Evolutionary conservation across 53 echinoderm and acorn worm species (phyloP).

Genomic region (Paracentrotus lividus): DNA sequence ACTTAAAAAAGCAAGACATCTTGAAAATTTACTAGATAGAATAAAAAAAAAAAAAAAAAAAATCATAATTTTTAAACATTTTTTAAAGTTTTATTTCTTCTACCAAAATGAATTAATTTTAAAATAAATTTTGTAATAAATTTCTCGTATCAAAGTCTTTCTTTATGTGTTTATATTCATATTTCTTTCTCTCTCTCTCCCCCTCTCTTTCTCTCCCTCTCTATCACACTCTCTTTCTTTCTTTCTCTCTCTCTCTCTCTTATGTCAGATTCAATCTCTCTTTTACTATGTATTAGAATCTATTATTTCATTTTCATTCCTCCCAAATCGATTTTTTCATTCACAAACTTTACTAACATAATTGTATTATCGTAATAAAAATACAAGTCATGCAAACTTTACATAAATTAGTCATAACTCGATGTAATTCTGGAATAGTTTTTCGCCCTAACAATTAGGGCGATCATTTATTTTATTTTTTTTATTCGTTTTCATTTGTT

Average conservation of each 20-base stretch:
- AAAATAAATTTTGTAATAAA: too few species aligned
- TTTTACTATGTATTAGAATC: neutral
- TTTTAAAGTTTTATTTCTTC: neutral
- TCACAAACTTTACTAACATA: neutral
- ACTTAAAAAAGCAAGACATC: neutral
- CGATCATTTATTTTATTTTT: slow-evolving; percentile 25
- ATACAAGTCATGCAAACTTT: neutral
- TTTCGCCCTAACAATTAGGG: slow-evolving; percentile 34
- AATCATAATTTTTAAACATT: too few species aligned
- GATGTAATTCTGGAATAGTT: slow-evolving; percentile 52
- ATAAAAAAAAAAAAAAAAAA: neutral
- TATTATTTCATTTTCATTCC: neutral
- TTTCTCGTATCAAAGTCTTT: too few species aligned
- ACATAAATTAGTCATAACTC: neutral
- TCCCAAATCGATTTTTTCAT: neutral
- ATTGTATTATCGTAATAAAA: too few species aligned
- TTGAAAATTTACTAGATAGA: neutral
- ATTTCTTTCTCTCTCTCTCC: neutral
- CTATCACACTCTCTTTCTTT: neutral
- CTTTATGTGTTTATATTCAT: too few species aligned
- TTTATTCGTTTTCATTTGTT: slow-evolving; percentile 44
- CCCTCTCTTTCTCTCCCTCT: too few species aligned
- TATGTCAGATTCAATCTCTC: slow-evolving; percentile 24
- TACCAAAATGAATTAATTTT: too few species aligned
- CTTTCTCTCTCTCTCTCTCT: slow-evolving; percentile 21